These are phyloP conservation scores for Galaxias olidus DNA, from an alignment of 2,797 vertebrate species.

Conservation along the genomic window DNA sequence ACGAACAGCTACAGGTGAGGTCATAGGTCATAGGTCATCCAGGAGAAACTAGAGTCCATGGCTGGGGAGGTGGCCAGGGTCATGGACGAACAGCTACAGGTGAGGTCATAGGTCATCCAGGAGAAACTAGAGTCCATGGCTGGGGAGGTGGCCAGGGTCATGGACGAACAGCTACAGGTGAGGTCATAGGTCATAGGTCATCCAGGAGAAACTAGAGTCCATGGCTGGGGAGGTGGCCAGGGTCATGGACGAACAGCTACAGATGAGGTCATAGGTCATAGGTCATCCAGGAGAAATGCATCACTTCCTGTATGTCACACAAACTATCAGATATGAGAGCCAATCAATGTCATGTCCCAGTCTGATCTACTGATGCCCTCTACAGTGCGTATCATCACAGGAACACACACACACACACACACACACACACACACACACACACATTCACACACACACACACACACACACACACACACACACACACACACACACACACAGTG, in stretches of 20 bases:
- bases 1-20: conserved; percentile 92
- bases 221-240: conserved; percentile 85
- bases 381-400: not conserved
- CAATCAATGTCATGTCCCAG: too few relatives aligned
- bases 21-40: not conserved
- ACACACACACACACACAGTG: not conserved
- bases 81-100: conserved; percentile 95
- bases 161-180: conserved; percentile 96
- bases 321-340: too few relatives aligned
- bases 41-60: not conserved
- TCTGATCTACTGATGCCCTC: conserved; percentile 5
- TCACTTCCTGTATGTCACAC: too few relatives aligned
- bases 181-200: not conserved
- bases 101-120: conserved; percentile 41
- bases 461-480: not conserved
- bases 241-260: conserved; percentile 93
- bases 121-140: not conserved
- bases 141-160: conserved; percentile 91
- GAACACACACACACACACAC: conserved; percentile 12
- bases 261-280: conserved; percentile 79
- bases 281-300: not conserved
- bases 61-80: conserved; percentile 89
- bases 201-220: not conserved
- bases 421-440: too few relatives aligned
- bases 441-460: not conserved